Evolutionary conservation across 2,797 vertebrate genomes (phyloP).

Genomic region (Aphelocoma californica): DNA sequence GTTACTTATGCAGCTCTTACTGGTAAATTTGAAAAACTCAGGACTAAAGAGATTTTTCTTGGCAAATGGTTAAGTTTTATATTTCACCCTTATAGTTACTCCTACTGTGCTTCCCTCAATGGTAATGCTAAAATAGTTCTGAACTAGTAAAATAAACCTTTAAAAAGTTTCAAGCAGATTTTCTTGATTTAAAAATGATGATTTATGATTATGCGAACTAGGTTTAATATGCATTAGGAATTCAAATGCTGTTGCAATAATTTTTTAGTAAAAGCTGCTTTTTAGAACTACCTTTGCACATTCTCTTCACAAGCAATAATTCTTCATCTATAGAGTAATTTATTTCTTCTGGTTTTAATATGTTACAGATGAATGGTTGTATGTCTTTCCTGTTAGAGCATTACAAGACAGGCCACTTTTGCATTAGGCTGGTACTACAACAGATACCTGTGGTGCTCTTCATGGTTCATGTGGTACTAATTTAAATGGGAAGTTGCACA

Average conservation of each 20-base stretch:
- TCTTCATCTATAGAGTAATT: slow-evolving; percentile 94
- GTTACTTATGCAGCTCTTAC: not conserved
- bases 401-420: slow-evolving; percentile 84
- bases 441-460: slow-evolving; percentile 97
- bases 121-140: slow-evolving; percentile 46
- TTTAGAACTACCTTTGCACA: slow-evolving; percentile 82
- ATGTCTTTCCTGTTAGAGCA: slow-evolving; percentile 88
- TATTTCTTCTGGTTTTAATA: slow-evolving; percentile 98
- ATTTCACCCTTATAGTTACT: slow-evolving; percentile 28
- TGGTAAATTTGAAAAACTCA: slow-evolving; percentile 6
- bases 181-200: slow-evolving; percentile 76
- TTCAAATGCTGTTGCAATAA: slow-evolving; percentile 81
- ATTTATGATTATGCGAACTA: slow-evolving; percentile 73
- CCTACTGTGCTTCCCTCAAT: slow-evolving; percentile 15
- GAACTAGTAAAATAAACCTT: slow-evolving; percentile 68
- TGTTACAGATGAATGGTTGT: slow-evolving; percentile 93
- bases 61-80: slow-evolving; percentile 17
- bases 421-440: slow-evolving; percentile 82
- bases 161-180: slow-evolving; percentile 75
- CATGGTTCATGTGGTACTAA: slow-evolving; percentile 98
- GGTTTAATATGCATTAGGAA: slow-evolving; percentile 82
- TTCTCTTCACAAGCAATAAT: slow-evolving; percentile 87
- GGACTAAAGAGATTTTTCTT: not conserved
- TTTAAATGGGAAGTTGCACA: slow-evolving; percentile 98
- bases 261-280: slow-evolving; percentile 84